Evolutionary conservation across 2,888 invertebrate genomes (phyloP), one percentile per base, ranked within the genome.

Genomic region (Neuroscelio doddi): DNA sequence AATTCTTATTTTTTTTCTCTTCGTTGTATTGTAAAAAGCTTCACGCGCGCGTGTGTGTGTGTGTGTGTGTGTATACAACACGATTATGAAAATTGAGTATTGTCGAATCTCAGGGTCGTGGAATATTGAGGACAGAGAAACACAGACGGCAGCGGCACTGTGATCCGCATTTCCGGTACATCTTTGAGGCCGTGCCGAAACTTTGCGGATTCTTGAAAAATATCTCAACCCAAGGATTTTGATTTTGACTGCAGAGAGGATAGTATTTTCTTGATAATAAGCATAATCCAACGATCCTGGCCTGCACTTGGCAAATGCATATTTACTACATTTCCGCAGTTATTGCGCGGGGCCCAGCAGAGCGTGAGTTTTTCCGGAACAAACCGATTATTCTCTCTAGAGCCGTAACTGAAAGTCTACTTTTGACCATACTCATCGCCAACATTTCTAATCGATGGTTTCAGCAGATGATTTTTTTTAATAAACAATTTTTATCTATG

Each of bases 71-170:
- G 32, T 39, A 41, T 34, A 26, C 14, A 14, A n/a, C 27, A 36
- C 51, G 63, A 57, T 63, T 63, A 57, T 47, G 57, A 63, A 63
- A 63, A n/a, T n/a, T n/a, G 47, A 47, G 64, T 39, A 57, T 63
- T 63, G 56, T 63, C 42, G 64, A 57, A 64, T 64, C 57, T n/a
- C n/a, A 57, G 52, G 57, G 64, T 49, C 57, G 64, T 38, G 26
- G 57, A 57, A 57, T 52, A 51, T 64, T 57, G 62, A 57, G 52
- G 47, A 58, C 45, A 52, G 8, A 30, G 21, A 12, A 30, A 29
- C 24, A 21, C 46, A 63, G 55, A 42, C 46, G 47, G 52, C 49
- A 49, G 21, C 50, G 46, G 57, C 27, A 26, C 27, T 29, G 58
- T 45, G 53, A 56, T 41, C 59, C 64, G 64, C 59, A 59, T 64